These are phyloP conservation scores for Campopleginae sp. DNA, from an alignment of 2,888 invertebrate genomes.

Conservation along the genomic window DNA sequence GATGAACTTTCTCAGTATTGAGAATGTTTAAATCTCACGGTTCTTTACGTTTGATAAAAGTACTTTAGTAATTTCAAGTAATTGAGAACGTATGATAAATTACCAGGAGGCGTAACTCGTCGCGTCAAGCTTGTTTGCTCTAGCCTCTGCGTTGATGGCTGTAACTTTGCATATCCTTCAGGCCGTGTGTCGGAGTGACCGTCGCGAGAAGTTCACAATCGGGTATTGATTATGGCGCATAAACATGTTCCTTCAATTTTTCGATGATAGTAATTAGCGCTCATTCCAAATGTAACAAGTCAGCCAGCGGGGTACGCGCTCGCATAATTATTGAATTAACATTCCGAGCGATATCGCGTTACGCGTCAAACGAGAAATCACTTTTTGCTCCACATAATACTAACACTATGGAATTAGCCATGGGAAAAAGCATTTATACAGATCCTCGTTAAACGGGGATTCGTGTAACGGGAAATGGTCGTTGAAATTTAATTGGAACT, in stretches of 20 bases:
- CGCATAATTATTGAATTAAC: neutral
- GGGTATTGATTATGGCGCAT: neutral
- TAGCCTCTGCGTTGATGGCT: conserved; percentile 60
- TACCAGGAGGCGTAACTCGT: conserved; percentile 48
- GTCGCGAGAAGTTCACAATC: conserved; percentile 37
- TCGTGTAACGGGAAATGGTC: neutral
- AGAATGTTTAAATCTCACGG: neutral
- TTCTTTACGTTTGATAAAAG: neutral
- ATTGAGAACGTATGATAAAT: conserved; percentile 10
- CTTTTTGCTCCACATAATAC: neutral
- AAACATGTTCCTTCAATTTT: conserved; percentile 20
- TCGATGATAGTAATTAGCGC: conserved; percentile 55
- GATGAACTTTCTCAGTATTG: neutral
- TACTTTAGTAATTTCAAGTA: neutral
- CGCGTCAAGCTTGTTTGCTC: conserved; percentile 57
- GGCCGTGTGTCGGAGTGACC: conserved; percentile 53
- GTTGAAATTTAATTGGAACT: neutral
- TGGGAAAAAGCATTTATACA: neutral
- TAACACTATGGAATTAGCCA: neutral
- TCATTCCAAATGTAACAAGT: conserved; percentile 28
- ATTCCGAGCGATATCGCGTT: neutral
- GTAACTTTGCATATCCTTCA: conserved; percentile 59
- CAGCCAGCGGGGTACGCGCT: neutral
- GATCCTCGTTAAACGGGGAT: neutral
- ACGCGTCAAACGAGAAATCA: neutral